Percentiles rank a stretch among this genome's conserved stretches.
These are phyloP conservation scores for Tylochromis polylepis DNA, from an alignment of 2,113 vertebrate genomes.

Conservation along the genomic window DNA sequence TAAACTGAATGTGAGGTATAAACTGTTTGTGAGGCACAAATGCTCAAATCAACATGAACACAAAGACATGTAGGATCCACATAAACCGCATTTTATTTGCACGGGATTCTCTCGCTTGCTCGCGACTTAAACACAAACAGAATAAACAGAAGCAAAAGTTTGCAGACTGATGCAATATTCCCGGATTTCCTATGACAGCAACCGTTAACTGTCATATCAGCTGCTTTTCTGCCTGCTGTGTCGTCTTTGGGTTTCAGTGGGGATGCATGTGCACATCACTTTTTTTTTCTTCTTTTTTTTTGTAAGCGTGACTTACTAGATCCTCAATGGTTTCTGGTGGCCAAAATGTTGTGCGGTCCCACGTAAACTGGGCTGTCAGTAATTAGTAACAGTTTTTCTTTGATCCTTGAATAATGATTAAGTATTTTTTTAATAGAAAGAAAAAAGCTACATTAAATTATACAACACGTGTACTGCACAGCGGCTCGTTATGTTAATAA, in stretches of 20 bases:
- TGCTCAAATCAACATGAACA: neutral
- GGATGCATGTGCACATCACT: neutral
- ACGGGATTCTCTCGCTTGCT: neutral
- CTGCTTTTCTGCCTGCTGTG: neutral
- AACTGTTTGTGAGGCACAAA: neutral
- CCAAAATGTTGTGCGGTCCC: neutral
- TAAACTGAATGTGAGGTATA: neutral
- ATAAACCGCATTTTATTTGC: neutral
- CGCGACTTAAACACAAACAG: neutral
- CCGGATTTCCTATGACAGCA: neutral
- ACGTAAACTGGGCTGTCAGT: neutral
- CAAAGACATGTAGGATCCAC: neutral
- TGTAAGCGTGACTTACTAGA: neutral
- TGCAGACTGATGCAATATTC: neutral
- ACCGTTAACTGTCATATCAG: neutral
- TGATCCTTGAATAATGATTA: neutral
- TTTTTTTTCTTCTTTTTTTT: fast-evolving
- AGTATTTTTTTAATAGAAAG: neutral
- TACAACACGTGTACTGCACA: fast-evolving
- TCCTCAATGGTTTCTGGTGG: neutral
- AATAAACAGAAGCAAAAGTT: neutral
- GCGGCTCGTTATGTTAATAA: neutral
- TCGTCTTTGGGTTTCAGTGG: neutral
- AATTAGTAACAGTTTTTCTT: neutral
- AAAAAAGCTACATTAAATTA: neutral